phyloP scores from a whole-genome alignment of 1,140 invertebrate species.

The Eupristina koningsbergeri region DNA sequence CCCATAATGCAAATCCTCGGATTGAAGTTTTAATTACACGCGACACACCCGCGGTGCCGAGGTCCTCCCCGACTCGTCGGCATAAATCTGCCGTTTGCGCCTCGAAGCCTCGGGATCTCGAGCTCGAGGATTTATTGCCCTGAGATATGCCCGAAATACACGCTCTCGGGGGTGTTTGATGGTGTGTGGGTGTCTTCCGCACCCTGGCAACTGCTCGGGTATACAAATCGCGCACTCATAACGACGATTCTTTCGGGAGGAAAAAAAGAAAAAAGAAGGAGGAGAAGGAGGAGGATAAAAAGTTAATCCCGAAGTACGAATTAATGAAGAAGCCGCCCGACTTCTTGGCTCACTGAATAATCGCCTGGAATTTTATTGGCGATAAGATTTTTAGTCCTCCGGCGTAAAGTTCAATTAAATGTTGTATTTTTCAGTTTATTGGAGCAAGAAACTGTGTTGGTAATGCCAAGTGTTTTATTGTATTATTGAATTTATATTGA shows the following conservation, averaged over 20 bases:
- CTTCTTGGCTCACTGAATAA: background rate
- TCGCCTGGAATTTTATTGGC: no score
- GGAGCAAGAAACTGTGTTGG: no score
- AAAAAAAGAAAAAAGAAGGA: no score
- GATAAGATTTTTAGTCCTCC: no score
- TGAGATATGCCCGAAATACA: conserved; percentile 24
- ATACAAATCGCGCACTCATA: background rate
- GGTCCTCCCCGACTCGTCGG: background rate
- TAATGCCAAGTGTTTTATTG: no score
- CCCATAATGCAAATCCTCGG: conserved; percentile 42
- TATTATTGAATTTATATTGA: no score
- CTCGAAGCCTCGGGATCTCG: background rate
- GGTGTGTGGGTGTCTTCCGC: background rate
- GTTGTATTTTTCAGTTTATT: no score
- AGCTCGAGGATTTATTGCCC: background rate
- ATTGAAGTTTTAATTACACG: conserved; percentile 35
- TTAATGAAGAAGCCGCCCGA: background rate
- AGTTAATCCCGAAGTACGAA: background rate
- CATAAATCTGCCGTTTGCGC: background rate
- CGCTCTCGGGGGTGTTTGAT: no score
- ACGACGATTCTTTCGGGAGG: no score
- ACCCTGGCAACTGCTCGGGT: no score
- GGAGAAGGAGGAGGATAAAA: background rate
- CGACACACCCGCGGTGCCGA: background rate
- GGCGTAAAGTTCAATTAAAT: no score